Evolutionary conservation across 1,140 invertebrate species (phyloP).

Genomic region (Thalassaphorura encarpata): DNA sequence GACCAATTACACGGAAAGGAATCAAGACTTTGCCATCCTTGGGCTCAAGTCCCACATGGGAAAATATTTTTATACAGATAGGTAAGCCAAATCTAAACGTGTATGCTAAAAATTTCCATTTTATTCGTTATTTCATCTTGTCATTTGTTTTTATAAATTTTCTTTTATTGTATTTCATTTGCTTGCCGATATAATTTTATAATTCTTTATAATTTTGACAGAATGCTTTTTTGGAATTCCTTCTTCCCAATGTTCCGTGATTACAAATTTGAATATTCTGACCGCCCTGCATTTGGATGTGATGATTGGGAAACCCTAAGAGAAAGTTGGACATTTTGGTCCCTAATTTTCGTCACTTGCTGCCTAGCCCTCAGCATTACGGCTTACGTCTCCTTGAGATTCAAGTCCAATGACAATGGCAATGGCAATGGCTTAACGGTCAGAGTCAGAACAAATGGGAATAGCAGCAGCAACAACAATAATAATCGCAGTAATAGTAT

Average conservation of each 20-base stretch:
- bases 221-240: conserved; percentile 35
- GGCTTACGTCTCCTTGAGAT: conserved; percentile 15
- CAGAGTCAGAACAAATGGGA: background rate
- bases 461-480: background rate
- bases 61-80: conserved; percentile 33
- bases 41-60: conserved; percentile 32
- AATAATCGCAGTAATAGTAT: background rate
- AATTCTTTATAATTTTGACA: conserved; percentile 5
- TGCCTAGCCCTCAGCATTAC: conserved; percentile 11
- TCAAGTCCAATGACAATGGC: background rate
- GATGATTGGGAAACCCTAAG: conserved; percentile 23
- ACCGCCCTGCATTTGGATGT: background rate
- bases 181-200: background rate
- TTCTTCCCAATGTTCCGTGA: conserved; percentile 36
- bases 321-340: conserved; percentile 28
- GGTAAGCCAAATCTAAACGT: conserved; percentile 10
- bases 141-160: too few species aligned
- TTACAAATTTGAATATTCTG: conserved; percentile 27
- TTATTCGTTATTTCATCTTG: background rate
- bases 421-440: background rate
- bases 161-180: background rate
- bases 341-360: conserved; percentile 18
- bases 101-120: background rate
- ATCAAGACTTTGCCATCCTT: conserved; percentile 33
- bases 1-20: conserved; percentile 32